phyloP scores from a whole-genome alignment of 2,888 invertebrate genomes.

The Scaptomyza parva region DNA sequence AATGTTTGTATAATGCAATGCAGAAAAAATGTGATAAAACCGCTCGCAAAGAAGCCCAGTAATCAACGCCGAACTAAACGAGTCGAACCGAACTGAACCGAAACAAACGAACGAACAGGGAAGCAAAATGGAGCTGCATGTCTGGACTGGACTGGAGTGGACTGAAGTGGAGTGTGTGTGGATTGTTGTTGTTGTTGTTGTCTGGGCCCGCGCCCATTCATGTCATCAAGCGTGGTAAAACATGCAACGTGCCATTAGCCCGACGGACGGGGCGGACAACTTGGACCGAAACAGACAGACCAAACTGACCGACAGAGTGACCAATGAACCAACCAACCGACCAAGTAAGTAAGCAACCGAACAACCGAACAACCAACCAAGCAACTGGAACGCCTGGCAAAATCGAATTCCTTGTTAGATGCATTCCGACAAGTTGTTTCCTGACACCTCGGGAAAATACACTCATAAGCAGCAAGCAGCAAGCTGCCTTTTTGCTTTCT shows the following conservation, averaged over 20 bases:
- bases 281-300: conserved; percentile 10
- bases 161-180: conserved; percentile 1
- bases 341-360: conserved; percentile 1
- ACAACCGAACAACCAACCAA: conserved; percentile 2
- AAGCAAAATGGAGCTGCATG: conserved; percentile 59
- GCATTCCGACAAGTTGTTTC: conserved; percentile 85
- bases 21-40: conserved; percentile 13
- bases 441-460: conserved; percentile 85
- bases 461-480: conserved; percentile 74
- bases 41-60: conserved; percentile 3
- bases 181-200: conserved; percentile 41
- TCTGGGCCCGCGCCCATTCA: conserved; percentile 84
- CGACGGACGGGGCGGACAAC: conserved; percentile 26
- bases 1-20: conserved; percentile 26
- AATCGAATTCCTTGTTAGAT: conserved; percentile 86
- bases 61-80: conserved; percentile 7
- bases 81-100: conserved; percentile 7
- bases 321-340: conserved; percentile 36
- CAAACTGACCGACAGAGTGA: conserved; percentile 45
- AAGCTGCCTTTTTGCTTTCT: conserved; percentile 53
- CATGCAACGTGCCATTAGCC: conserved; percentile 84
- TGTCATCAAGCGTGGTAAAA: conserved; percentile 84
- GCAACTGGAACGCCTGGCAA: conserved; percentile 79
- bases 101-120: conserved; percentile 45
- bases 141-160: conserved; percentile 17